Evolutionary conservation across 2,113 vertebrate species (phyloP).

Genomic region (Clarias batrachus): DNA sequence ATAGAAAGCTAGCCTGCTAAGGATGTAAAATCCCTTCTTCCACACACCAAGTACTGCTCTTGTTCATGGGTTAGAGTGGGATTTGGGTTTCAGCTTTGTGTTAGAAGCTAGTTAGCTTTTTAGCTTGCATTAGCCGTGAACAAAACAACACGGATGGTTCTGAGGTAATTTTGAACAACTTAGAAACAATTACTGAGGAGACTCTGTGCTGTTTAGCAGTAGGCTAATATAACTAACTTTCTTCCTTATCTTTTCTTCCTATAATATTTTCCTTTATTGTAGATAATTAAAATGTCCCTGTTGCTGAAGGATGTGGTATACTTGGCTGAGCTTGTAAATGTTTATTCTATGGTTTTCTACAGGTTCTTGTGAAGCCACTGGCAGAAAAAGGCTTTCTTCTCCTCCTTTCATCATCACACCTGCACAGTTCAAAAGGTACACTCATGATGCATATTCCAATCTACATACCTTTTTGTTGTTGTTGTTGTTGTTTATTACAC

Average conservation of each 20-base stretch:
- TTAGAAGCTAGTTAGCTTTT: too few species aligned
- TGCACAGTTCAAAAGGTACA: slow-evolving; percentile 85
- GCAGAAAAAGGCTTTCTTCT: slow-evolving; percentile 89
- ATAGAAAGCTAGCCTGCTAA: too few species aligned
- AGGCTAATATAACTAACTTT: background rate
- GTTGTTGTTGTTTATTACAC: background rate
- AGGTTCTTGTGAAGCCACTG: slow-evolving; percentile 93
- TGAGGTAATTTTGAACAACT: too few species aligned
- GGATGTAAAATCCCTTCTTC: too few species aligned
- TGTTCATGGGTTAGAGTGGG: too few species aligned
- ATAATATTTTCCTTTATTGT: background rate
- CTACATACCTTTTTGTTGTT: slow-evolving; percentile 33
- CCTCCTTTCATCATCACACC: slow-evolving; percentile 86
- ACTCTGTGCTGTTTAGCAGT: background rate
- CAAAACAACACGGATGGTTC: too few species aligned
- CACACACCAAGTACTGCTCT: too few species aligned
- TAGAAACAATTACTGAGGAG: too few species aligned
- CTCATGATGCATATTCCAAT: slow-evolving; percentile 3
- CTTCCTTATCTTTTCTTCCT: background rate
- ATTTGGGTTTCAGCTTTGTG: too few species aligned
- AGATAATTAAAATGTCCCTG: background rate
- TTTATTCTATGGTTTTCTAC: slow-evolving; percentile 22
- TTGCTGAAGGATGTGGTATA: background rate
- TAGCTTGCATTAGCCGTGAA: too few species aligned
- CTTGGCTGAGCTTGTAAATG: background rate